phyloP scores from a whole-genome alignment of 2,113 vertebrate species.

The Atractosteus spatula region DNA sequence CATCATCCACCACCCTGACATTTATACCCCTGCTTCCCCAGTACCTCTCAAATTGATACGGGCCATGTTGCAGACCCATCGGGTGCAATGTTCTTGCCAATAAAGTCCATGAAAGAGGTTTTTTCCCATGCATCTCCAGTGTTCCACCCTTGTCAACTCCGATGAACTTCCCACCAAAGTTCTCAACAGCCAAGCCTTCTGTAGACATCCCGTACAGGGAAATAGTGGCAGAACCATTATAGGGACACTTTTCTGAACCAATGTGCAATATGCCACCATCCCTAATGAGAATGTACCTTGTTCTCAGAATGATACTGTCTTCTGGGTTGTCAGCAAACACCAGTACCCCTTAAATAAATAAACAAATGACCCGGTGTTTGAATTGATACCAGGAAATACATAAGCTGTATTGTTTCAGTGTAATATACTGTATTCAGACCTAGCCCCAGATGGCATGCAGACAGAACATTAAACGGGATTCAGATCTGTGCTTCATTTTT shows the following conservation, averaged over 20 bases:
- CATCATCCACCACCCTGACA: constrained; percentile 39
- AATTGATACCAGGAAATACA: background rate
- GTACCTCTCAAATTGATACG: constrained; percentile 34
- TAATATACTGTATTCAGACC: no score
- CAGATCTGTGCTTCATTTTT: background rate
- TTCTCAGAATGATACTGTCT: constrained; percentile 30
- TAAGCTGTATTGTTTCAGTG: no score
- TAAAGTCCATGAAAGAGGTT: constrained; percentile 33
- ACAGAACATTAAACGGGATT: no score
- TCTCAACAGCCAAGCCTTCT: constrained; percentile 23
- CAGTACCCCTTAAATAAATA: constrained; percentile 27
- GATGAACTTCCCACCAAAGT: constrained; percentile 45
- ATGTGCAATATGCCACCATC: constrained; percentile 31
- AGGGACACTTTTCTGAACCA: constrained; percentile 40
- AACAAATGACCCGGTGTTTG: background rate
- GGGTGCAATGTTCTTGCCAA: constrained; percentile 33
- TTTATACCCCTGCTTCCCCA: constrained; percentile 49
- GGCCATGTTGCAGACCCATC: constrained; percentile 35
- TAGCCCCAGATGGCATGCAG: no score
- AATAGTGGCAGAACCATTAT: constrained; percentile 18
- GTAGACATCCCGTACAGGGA: constrained; percentile 25
- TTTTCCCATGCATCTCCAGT: constrained; percentile 37
- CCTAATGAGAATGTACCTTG: constrained; percentile 36
- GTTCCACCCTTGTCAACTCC: constrained; percentile 34
- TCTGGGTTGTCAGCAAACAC: constrained; percentile 33